Base-by-base conservation (phyloP, 1,140 invertebrate species). In the Goniozus legneri region DNA sequence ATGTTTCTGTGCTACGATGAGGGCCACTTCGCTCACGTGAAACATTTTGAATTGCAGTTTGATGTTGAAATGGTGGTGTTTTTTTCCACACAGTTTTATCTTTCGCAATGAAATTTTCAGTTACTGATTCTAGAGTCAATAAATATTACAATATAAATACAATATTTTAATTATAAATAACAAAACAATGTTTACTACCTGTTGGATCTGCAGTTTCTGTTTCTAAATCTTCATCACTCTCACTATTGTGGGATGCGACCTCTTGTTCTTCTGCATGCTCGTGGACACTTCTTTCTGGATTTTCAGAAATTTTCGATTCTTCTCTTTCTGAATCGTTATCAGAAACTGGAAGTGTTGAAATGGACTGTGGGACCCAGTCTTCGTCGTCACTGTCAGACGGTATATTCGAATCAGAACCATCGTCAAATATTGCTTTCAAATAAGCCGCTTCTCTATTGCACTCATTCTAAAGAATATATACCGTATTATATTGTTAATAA, bases 41-140 rank as follows among this genome's bases (percentile, higher is more conserved):
- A 36, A 54, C 22, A 50, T 54, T 51, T 27, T 47, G 48, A 39
- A 24, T 16, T 41, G 22, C 24, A 18, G 43, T 51, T 30, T 54
- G 52, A 41, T 54, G 48, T 15, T 35, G 14, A 45, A 19, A 14
- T 13, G 22, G 46, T 44, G 46, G 46, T 15, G 41, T 44, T 47
- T 38, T 20, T 12, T 33, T 43, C 46, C 46, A 49, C n/a, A 36
- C 15, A 12, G 51, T 49, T 21, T 34, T 27, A 49, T 53, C 40
- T 22, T 48, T 48, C n/a, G 46, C 24, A 7, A 27, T 27, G 12
- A 7, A 27, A 6, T 12, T 12, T 27, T 6, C 24, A 7, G 24
- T 7, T 27, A 12, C 6, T 27, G n/a, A n/a, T n/a, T n/a, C n/a
- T n/a, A n/a, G n/a, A n/a, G n/a, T n/a, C n/a, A n/a, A n/a, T n/a